Percentiles rank a stretch among this genome's conserved stretches.
Conservation (phyloP, 2,888 invertebrate species). For the Dynastes tityus region DNA sequence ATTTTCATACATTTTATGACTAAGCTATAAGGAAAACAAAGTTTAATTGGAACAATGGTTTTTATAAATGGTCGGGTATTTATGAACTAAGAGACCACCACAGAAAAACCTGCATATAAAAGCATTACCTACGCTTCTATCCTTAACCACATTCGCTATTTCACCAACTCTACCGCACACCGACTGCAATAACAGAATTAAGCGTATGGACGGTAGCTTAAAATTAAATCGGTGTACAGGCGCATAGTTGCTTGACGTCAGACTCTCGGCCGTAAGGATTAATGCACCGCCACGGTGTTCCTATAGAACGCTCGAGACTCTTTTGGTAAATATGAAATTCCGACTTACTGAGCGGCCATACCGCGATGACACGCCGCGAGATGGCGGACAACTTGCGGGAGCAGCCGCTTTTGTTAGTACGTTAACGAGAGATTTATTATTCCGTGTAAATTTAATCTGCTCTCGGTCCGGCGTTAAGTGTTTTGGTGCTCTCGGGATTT, state of each 20-base stretch:
- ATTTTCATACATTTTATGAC: too few relatives aligned
- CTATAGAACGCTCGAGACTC: neutral
- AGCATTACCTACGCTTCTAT: too few relatives aligned
- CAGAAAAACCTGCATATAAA: too few relatives aligned
- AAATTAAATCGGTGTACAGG: neutral
- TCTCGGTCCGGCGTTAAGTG: neutral
- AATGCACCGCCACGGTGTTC: neutral
- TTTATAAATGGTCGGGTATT: too few relatives aligned
- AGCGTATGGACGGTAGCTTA: conserved; percentile 1
- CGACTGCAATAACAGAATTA: too few relatives aligned
- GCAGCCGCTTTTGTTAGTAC: neutral
- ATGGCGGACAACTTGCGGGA: neutral
- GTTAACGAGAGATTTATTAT: neutral
- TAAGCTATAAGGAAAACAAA: too few relatives aligned
- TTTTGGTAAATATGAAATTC: conserved; percentile 26
- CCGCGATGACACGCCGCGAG: neutral
- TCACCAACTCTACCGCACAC: too few relatives aligned
- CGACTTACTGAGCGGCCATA: neutral
- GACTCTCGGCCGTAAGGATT: neutral
- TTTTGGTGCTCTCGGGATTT: too few relatives aligned
- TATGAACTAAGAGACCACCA: too few relatives aligned
- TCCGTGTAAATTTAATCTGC: neutral
- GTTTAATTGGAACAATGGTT: too few relatives aligned
- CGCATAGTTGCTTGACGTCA: neutral
- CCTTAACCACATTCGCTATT: too few relatives aligned